These are phyloP conservation scores for Cetoscarus ocellatus DNA, from an alignment of 2,797 vertebrate species.

Conservation along the genomic window DNA sequence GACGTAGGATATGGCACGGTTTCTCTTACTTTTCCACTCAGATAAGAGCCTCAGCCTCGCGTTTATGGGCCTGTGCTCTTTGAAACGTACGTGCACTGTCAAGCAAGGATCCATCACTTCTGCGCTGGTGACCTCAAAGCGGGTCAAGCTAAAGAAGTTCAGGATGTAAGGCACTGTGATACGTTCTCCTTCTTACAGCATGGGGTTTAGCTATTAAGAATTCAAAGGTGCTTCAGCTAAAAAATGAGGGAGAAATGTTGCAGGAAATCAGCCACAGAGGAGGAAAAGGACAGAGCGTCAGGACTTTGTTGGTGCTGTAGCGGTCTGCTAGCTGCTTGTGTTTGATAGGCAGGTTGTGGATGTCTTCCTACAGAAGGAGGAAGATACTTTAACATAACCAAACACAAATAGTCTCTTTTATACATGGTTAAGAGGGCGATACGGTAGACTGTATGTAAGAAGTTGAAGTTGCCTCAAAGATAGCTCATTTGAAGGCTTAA, in stretches of 20 bases:
- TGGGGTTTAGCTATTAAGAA: slow-evolving; percentile 20
- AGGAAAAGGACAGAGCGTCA: slow-evolving; percentile 5
- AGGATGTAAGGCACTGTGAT: slow-evolving; percentile 13
- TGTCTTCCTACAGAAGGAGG: slow-evolving; percentile 25
- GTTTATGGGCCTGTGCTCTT: slow-evolving; percentile 3
- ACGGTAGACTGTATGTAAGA: not conserved
- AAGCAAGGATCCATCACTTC: slow-evolving; percentile 31
- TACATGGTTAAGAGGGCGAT: slow-evolving; percentile 45
- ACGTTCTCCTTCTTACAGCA: slow-evolving; percentile 18
- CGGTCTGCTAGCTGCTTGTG: slow-evolving; percentile 18
- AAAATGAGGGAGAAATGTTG: slow-evolving; percentile 22
- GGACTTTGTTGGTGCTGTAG: slow-evolving; percentile 51
- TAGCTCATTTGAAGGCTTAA: not conserved
- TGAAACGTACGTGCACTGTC: slow-evolving; percentile 28
- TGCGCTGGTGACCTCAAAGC: not conserved
- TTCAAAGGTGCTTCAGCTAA: slow-evolving; percentile 53
- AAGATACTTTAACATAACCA: slow-evolving; percentile 51
- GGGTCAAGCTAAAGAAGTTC: slow-evolving; percentile 22
- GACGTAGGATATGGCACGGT: slow-evolving; percentile 21
- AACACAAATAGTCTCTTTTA: slow-evolving; percentile 72
- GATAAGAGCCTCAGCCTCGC: slow-evolving; percentile 12
- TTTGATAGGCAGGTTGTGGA: slow-evolving; percentile 26
- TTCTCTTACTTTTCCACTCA: slow-evolving; percentile 12
- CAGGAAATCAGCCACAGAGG: slow-evolving; percentile 36
- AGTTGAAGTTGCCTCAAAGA: not conserved